Conservation (phyloP, 2,888 invertebrate species). For the Drosophila affinis region DNA sequence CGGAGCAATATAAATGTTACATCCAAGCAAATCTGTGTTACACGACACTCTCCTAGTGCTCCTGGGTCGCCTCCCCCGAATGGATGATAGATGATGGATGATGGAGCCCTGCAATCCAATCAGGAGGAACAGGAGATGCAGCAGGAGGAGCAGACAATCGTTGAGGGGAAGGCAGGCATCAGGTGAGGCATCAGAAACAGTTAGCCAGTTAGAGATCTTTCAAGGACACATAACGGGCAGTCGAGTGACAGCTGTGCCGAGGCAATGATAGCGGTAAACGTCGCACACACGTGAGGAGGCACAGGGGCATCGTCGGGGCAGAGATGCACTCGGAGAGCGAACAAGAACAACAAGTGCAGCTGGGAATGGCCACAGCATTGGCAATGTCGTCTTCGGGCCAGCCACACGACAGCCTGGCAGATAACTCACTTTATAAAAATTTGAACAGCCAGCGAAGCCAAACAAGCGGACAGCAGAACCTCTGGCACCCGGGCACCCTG, state of each 20-base stretch:
- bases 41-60: conserved; percentile 27
- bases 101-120: conserved; percentile 8
- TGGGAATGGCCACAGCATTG: conserved; percentile 27
- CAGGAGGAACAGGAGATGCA: not conserved
- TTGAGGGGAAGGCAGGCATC: not conserved
- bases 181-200: conserved; percentile 51
- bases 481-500: too few relatives aligned
- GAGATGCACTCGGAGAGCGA: conserved; percentile 28
- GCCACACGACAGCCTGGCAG: conserved; percentile 67
- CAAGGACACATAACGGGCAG: conserved; percentile 69
- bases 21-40: conserved; percentile 41
- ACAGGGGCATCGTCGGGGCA: conserved; percentile 34
- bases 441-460: conserved; percentile 46
- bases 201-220: conserved; percentile 62
- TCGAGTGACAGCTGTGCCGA: conserved; percentile 58
- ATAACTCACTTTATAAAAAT: conserved; percentile 72
- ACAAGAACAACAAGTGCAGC: conserved; percentile 46
- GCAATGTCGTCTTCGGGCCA: conserved; percentile 38
- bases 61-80: conserved; percentile 27
- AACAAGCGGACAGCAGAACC: conserved; percentile 14
- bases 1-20: conserved; percentile 49
- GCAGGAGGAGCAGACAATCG: conserved; percentile 3
- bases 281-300: not conserved
- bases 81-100: conserved; percentile 34
- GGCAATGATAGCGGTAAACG: conserved; percentile 58